Percentiles rank a stretch among this genome's conserved stretches.
Evolutionary conservation across 1,140 invertebrate species (phyloP).

Genomic region (Cherax destructor): DNA sequence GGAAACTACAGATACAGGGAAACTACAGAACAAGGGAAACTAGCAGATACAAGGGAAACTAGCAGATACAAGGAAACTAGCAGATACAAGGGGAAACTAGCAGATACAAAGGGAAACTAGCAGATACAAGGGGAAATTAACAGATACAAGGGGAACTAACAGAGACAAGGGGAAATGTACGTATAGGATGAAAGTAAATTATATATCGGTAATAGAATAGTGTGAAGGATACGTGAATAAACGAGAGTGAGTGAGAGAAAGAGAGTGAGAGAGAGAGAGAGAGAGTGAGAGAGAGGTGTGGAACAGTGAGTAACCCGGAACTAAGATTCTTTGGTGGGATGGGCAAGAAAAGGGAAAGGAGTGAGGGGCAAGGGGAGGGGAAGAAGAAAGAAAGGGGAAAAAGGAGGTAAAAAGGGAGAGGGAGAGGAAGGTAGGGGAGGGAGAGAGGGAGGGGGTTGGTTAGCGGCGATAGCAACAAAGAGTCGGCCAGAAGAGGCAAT

Average conservation of each 20-base stretch:
- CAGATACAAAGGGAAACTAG: no score
- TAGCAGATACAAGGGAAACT: no score
- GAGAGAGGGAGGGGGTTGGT: neutral
- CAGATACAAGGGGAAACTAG: no score
- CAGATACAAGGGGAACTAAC: neutral
- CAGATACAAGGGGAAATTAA: neutral
- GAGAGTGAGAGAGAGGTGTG: no score
- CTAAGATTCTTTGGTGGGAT: no score
- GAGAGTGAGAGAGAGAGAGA: neutral
- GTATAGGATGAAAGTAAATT: neutral
- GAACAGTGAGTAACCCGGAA: no score
- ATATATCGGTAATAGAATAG: neutral
- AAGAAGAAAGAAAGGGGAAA: neutral
- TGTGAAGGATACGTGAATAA: neutral
- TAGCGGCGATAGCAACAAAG: constrained; percentile 33
- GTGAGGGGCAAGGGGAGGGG: neutral
- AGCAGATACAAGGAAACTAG: no score
- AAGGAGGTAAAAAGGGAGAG: neutral
- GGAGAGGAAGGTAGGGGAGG: neutral
- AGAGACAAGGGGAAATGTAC: neutral
- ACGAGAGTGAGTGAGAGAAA: neutral
- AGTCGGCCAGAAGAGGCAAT: constrained; percentile 43
- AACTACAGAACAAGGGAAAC: no score
- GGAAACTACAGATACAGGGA: no score
- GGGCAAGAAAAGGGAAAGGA: no score